Base-by-base conservation (phyloP, 2,797 vertebrate genomes). In the Distichodus sexfasciatus region DNA sequence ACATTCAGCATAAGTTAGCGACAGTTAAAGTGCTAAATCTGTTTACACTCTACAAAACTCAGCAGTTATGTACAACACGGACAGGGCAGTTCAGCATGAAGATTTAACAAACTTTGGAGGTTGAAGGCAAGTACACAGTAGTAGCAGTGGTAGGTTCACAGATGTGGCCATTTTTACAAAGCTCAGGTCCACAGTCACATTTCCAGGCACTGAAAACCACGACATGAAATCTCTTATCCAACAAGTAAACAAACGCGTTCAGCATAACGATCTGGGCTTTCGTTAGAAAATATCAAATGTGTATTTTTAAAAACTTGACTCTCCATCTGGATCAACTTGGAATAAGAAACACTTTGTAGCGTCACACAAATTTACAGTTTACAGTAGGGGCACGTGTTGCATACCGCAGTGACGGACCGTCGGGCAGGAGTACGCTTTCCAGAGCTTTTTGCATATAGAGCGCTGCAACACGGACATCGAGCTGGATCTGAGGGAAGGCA, bases 11-110 rank as follows among this genome's bases (percentile, higher is more conserved):
- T 44, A 60, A 74, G 47, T 69, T 72, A 76, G 66, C 66, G 40
- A 55, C 50, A 17, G 62, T 69, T 79, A 81, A 81, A 79, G 77
- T 77, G 79, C 77, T 81, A 60, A 66, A 71, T 58, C 62, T 62
- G 41, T 35, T 66, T 66, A 46, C 59, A 40, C 23, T 67, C n/a
- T 38, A 63, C 24, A 35, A 53, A 57, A 69, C 44, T 43, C 35
- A 55, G 59, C 47, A 51, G 33, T 55, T 24, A n/a, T 65, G 58
- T 72, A 73, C 54, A 55, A 55, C n/a, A 17, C 35, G 73, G 72
- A 82, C 69, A 83, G 75, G 57, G 75, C 75, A 85, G 72, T 38
- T 26, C 8, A 60, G 17, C 44, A 55, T 44, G 33, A 59, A 77
- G 63, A 31, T 60, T 65, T 24, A 40, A 48, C 54, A 48, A 59